Percentiles rank a stretch among this genome's conserved stretches.
Conservation (phyloP, 2,797 vertebrate species). For the Muscicapa striata region DNA sequence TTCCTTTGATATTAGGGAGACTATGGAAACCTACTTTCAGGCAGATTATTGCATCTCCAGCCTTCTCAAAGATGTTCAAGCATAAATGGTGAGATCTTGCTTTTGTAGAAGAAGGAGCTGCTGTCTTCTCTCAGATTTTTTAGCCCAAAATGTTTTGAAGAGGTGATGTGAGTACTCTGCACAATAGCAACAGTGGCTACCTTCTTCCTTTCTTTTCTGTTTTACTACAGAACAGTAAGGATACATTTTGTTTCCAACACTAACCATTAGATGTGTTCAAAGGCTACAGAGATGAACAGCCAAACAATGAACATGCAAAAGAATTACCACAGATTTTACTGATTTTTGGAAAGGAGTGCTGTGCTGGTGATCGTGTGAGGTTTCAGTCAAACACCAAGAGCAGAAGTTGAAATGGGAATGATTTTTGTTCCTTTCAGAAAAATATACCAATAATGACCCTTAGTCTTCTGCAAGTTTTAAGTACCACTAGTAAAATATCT, state of each 20-base stretch:
- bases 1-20: neutral
- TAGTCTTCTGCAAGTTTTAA: neutral
- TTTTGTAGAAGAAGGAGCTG: neutral
- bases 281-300: neutral
- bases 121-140: neutral
- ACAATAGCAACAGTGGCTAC: accelerated
- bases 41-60: neutral
- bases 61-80: neutral
- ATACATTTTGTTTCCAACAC: neutral
- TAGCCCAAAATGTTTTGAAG: neutral
- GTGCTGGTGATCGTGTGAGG: no score
- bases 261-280: neutral
- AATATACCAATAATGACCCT: neutral
- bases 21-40: neutral
- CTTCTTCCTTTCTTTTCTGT: neutral
- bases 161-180: neutral
- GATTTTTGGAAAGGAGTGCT: neutral
- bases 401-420: neutral
- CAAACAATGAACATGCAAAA: neutral
- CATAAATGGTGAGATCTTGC: neutral
- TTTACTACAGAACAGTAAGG: neutral
- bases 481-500: neutral
- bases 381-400: neutral
- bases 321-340: neutral
- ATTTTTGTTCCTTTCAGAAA: neutral